phyloP scores from a whole-genome alignment of 2,888 invertebrate genomes.

The Arge pagana region DNA sequence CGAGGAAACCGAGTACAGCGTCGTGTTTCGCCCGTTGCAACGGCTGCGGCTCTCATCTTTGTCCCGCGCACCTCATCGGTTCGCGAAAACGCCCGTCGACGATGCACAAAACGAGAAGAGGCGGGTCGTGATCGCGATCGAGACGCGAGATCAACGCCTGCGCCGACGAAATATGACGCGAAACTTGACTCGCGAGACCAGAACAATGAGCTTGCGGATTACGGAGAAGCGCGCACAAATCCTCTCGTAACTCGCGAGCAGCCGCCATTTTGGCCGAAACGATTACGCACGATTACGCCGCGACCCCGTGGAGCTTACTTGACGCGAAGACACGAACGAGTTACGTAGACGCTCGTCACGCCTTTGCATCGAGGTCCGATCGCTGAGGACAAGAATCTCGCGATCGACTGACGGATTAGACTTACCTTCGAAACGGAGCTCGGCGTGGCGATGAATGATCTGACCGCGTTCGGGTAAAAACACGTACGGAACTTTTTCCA shows the following conservation, averaged over 20 bases:
- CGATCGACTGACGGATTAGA: slow-evolving; percentile 37
- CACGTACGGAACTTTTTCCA: slow-evolving; percentile 84
- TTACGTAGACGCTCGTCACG: no score
- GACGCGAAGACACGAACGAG: no score
- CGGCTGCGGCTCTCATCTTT: not conserved
- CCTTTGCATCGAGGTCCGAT: no score
- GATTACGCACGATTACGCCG: no score
- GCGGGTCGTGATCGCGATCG: not conserved
- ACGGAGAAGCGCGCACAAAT: slow-evolving; percentile 2
- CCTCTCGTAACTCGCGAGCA: not conserved
- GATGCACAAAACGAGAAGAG: no score
- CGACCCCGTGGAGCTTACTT: no score
- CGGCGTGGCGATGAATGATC: slow-evolving; percentile 85
- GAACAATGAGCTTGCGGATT: slow-evolving; percentile 18
- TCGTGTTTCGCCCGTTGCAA: not conserved
- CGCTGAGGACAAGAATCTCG: no score
- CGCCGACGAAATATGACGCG: slow-evolving; percentile 12
- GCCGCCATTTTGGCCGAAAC: slow-evolving; percentile 18
- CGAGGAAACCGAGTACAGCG: no score
- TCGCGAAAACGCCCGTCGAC: no score
- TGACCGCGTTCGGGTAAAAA: slow-evolving; percentile 84
- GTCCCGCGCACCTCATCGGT: not conserved
- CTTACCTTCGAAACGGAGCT: slow-evolving; percentile 80
- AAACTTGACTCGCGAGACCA: slow-evolving; percentile 8
- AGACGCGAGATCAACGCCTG: slow-evolving; percentile 1